These are phyloP conservation scores for Tillus elongatus DNA, from an alignment of 2,888 invertebrate species.

Conservation along the genomic window DNA sequence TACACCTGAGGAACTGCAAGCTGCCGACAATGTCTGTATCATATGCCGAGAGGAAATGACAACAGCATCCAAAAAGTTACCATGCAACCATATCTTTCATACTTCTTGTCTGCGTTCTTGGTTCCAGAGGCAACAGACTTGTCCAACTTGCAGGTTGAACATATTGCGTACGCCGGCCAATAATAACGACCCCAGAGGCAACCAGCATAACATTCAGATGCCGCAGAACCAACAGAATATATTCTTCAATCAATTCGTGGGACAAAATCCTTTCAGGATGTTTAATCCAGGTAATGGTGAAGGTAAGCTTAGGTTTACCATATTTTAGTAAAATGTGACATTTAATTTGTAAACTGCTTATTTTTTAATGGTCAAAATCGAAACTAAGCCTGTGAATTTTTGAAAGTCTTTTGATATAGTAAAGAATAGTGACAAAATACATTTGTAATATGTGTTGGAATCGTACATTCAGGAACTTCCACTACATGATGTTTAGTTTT, in stretches of 20 bases:
- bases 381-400: too few relatives aligned
- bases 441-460: too few relatives aligned
- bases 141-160: constrained; percentile 95
- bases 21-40: constrained; percentile 96
- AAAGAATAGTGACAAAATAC: too few relatives aligned
- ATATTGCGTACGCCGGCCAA: constrained; percentile 41
- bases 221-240: constrained; percentile 25
- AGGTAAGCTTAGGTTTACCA: too few relatives aligned
- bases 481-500: too few relatives aligned
- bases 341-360: too few relatives aligned
- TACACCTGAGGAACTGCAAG: constrained; percentile 80
- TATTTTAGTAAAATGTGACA: too few relatives aligned
- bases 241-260: constrained; percentile 30
- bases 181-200: constrained; percentile 25
- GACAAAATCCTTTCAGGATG: constrained; percentile 32
- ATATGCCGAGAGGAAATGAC: constrained; percentile 82
- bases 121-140: constrained; percentile 99
- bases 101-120: constrained; percentile 94
- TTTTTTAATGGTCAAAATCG: too few relatives aligned
- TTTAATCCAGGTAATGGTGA: constrained; percentile 21
- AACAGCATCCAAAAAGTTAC: constrained; percentile 83
- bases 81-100: constrained; percentile 99
- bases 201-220: constrained; percentile 29
- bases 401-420: too few relatives aligned
- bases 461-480: too few relatives aligned